Conservation (phyloP, 2,888 invertebrate genomes). For the Ormyrus pomaceus region DNA sequence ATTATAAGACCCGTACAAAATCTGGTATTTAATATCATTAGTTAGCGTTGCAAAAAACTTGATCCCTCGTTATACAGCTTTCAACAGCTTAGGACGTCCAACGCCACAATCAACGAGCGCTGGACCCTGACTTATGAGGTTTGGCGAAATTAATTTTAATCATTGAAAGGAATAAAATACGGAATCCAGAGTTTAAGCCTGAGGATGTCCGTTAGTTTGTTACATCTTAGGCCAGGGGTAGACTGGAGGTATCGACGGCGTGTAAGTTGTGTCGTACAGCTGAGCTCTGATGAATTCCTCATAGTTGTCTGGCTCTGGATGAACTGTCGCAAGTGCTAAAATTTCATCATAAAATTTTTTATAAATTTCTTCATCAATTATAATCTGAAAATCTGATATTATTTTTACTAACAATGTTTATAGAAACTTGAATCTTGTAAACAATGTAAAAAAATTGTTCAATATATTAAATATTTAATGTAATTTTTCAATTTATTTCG, state of each 20-base stretch:
- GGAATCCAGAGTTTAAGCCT: slow-evolving; percentile 29
- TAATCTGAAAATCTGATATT: neutral
- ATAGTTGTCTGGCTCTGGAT: slow-evolving; percentile 86
- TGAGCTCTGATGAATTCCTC: slow-evolving; percentile 86
- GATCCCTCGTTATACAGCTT: slow-evolving; percentile 33
- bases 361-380: slow-evolving; percentile 11
- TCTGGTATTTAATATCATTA: too few species aligned
- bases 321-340: slow-evolving; percentile 86
- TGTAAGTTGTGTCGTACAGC: slow-evolving; percentile 86
- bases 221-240: slow-evolving; percentile 79
- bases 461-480: slow-evolving; percentile 18
- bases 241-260: slow-evolving; percentile 82
- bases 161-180: slow-evolving; percentile 28
- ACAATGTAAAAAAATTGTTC: slow-evolving; percentile 21
- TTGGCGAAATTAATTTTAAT: neutral
- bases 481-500: too few species aligned
- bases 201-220: slow-evolving; percentile 50
- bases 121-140: neutral
- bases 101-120: slow-evolving; percentile 9
- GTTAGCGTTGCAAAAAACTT: slow-evolving; percentile 25
- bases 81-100: neutral
- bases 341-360: slow-evolving; percentile 39
- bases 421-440: slow-evolving; percentile 1
- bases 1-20: too few species aligned
- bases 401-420: neutral